phyloP scores from a whole-genome alignment of 2,797 vertebrate species.

The Bradypodion ventrale region DNA sequence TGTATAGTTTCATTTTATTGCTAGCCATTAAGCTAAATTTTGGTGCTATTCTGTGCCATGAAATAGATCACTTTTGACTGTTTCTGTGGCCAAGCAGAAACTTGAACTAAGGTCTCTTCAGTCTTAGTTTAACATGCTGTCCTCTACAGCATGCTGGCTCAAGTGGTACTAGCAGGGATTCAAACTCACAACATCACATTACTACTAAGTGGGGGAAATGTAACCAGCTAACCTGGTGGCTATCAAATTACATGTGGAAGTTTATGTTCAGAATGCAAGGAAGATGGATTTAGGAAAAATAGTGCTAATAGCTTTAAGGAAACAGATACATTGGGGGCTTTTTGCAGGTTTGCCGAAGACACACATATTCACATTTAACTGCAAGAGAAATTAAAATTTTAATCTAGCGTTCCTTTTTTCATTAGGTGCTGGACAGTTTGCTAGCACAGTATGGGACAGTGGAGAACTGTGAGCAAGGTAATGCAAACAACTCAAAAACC shows the following conservation, averaged over 20 bases:
- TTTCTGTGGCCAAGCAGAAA: no score
- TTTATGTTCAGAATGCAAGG: background rate
- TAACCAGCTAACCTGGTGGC: no score
- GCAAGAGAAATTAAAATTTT: background rate
- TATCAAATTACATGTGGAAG: background rate
- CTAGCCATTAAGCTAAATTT: background rate
- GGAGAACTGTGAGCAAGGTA: constrained; percentile 99
- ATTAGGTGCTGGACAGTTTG: constrained; percentile 96
- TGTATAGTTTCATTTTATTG: background rate
- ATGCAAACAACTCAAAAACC: constrained; percentile 41
- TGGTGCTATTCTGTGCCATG: no score
- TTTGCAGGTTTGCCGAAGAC: background rate
- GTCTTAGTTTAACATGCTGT: no score
- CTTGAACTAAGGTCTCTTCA: no score
- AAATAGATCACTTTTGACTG: no score
- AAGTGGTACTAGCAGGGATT: no score
- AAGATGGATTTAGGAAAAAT: background rate
- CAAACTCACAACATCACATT: no score
- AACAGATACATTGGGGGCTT: background rate
- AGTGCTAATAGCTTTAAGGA: background rate
- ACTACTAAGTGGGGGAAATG: no score
- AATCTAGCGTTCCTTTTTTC: constrained; percentile 37
- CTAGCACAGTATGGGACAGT: constrained; percentile 96
- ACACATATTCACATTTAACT: background rate
- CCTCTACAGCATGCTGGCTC: no score